Evolutionary conservation across 2,797 vertebrate genomes (phyloP), one percentile per base, ranked within the genome.

Genomic region (Crenichthys baileyi): DNA sequence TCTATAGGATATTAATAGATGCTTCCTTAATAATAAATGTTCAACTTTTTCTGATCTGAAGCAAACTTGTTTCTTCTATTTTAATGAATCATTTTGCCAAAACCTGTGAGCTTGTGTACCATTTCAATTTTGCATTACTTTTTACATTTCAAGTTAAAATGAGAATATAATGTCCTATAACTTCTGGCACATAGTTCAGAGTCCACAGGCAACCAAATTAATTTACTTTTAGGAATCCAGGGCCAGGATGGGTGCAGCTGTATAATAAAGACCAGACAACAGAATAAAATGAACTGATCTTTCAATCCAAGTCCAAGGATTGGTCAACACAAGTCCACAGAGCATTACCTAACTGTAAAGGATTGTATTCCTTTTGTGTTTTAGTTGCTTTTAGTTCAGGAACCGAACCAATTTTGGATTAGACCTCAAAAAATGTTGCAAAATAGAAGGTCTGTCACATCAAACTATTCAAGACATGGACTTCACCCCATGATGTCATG

Each of bases 211-310:
- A 85, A 79, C 63, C 63, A 18, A 79, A 79, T 36, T 4, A 36
- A 36, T 36, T 55, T 82, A 79, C 73, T 74, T 89, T 83, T 79
- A 79, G 79, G 83, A 87, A 65, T 82, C 68, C 68, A 83, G 83
- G 56, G 76, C 68, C 50, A 77, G 79, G 78, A 65, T 85, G 70
- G 86, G 87, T 85, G 89, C 78, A 89, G 80, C 78, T 60, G 65
- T 83, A 84, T 93, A 93, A 92, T 91, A 91, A 88, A 90, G 89
- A 89, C 83, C 89, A 94, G 91, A 92, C 85, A 93, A 91, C 60
- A 79, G 77, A 79, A 83, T 79, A 72, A 87, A 87, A 90, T 85
- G 73, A 89, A 81, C 31, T 26, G 78, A 91, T 91, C 83, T 82
- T 84, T 90, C 36, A 77, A 87, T 89, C 79, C 76, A 61, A 82